Conservation (phyloP, 2,113 vertebrate species). For the Desmodus rotundus region DNA sequence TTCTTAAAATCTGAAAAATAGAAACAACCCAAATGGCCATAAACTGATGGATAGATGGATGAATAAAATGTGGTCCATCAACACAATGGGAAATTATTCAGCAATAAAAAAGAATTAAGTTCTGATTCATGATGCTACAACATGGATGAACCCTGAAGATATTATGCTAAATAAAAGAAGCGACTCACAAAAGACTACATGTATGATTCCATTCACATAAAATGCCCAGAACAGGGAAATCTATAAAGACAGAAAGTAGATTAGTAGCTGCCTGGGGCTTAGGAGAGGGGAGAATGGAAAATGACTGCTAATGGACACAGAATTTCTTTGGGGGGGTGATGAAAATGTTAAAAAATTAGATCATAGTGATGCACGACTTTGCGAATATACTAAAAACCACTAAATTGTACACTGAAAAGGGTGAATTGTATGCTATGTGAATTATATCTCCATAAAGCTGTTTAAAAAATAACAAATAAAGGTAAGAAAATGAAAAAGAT, state of each 20-base stretch:
- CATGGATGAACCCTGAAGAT: neutral
- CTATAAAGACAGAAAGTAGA: neutral
- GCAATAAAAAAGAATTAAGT: neutral
- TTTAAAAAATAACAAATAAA: neutral
- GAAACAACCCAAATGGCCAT: neutral
- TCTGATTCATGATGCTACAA: neutral
- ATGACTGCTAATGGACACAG: neutral
- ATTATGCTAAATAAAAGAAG: neutral
- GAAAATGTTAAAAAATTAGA: constrained; percentile 45
- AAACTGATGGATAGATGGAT: neutral
- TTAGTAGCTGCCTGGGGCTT: neutral
- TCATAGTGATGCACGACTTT: neutral
- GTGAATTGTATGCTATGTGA: neutral
- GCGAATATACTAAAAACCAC: neutral
- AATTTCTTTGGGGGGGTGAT: neutral
- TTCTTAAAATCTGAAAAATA: neutral
- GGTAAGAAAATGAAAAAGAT: neutral
- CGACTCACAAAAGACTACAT: neutral
- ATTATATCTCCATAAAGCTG: neutral
- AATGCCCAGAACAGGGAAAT: neutral
- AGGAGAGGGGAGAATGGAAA: neutral
- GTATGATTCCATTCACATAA: neutral
- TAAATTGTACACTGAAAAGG: neutral
- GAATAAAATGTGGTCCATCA: neutral
- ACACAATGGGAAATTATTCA: neutral